A percentile compares a stretch with the other conserved stretches of the same genome.
Evolutionary conservation across 2,797 vertebrate species (phyloP).

Genomic region (Sebastes miniatus): DNA sequence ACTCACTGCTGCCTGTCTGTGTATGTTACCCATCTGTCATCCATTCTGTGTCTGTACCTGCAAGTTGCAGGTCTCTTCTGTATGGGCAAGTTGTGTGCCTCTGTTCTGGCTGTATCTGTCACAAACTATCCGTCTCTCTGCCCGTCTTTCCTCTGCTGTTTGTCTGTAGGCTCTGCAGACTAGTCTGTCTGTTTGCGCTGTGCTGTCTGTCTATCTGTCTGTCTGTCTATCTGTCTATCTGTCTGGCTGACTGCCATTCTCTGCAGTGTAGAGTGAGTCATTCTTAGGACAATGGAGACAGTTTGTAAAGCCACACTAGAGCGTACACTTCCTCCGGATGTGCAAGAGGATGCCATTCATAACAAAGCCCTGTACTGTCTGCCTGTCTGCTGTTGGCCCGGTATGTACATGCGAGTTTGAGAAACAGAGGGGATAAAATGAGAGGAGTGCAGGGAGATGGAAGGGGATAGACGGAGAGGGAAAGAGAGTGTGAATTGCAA

Average conservation of each 20-base stretch:
- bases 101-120: constrained; percentile 48
- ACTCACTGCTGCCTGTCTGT: constrained; percentile 29
- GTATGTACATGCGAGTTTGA: constrained; percentile 45
- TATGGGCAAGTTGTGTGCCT: constrained; percentile 39
- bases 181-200: constrained; percentile 64
- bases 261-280: constrained; percentile 79
- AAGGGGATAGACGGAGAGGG: constrained; percentile 17
- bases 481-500: constrained; percentile 18
- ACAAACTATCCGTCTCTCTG: constrained; percentile 60
- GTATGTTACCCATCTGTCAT: constrained; percentile 20
- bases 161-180: constrained; percentile 68
- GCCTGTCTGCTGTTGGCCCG: constrained; percentile 65
- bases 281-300: constrained; percentile 81
- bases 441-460: constrained; percentile 32
- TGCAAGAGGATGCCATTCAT: constrained; percentile 81
- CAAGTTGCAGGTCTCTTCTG: constrained; percentile 29
- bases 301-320: constrained; percentile 84
- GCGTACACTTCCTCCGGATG: constrained; percentile 83
- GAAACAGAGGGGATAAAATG: constrained; percentile 30
- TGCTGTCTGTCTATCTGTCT: constrained; percentile 61
- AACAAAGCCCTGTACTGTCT: constrained; percentile 81
- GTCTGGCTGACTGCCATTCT: constrained; percentile 73
- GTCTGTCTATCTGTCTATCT: constrained; percentile 67
- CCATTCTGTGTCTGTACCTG: constrained; percentile 4
- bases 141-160: constrained; percentile 49